Evolutionary conservation across 2,888 invertebrate genomes (phyloP).

Genomic region (Pyrrhosoma nymphula): DNA sequence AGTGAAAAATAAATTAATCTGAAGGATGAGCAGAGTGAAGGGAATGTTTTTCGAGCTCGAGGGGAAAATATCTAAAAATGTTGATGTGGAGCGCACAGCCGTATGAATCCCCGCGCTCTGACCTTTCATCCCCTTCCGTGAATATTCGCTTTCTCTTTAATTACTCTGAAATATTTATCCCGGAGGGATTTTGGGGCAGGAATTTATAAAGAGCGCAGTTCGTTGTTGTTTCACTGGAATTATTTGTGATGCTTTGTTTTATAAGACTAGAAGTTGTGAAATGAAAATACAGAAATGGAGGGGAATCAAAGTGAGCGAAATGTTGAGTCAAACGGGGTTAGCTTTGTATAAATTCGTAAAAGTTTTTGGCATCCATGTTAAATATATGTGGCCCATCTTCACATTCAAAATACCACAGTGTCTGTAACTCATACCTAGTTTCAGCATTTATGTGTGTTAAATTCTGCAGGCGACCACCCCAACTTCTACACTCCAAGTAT

Average conservation of each 20-base stretch:
- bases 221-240: background rate
- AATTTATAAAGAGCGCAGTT: slow-evolving; percentile 10
- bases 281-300: background rate
- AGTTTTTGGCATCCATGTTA: no score
- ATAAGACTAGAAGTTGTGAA: background rate
- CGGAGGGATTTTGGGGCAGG: background rate
- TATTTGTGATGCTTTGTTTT: background rate
- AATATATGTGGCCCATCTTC: no score
- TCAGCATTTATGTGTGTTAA: no score
- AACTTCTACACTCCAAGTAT: no score
- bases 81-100: background rate
- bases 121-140: background rate
- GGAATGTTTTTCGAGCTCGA: background rate
- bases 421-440: no score
- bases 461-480: no score
- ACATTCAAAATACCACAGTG: no score
- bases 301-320: no score
- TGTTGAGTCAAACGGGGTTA: no score
- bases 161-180: background rate
- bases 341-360: no score
- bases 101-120: background rate
- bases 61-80: background rate
- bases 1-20: background rate
- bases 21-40: background rate
- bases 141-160: slow-evolving; percentile 14